Percentiles rank a stretch among this genome's conserved stretches.
Conservation (phyloP, 2,888 invertebrate genomes). For the Andrena fulva region DNA sequence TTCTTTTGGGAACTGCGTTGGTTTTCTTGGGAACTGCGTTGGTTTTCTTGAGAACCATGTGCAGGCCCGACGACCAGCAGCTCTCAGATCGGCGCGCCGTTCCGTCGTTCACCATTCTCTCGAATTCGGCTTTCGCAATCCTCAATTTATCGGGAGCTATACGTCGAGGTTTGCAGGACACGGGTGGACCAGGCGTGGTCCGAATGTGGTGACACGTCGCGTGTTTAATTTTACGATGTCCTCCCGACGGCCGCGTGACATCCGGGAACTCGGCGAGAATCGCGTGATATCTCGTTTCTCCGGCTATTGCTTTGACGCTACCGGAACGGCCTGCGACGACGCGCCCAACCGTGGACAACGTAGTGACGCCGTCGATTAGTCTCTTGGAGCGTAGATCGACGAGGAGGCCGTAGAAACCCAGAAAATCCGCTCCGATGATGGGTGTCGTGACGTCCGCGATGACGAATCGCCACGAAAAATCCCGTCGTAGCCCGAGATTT, state of each 20-base stretch:
- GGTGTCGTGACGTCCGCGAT: slow-evolving; percentile 4
- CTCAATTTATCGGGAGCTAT: background rate
- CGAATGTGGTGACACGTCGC: background rate
- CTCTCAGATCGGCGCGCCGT: background rate
- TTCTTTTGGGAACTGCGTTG: too few relatives aligned
- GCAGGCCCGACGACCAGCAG: slow-evolving; percentile 7
- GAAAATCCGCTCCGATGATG: slow-evolving; percentile 8
- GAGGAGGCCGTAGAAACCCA: background rate
- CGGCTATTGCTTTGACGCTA: background rate
- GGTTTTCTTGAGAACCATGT: slow-evolving; percentile 2
- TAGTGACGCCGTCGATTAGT: background rate
- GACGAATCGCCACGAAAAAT: slow-evolving; percentile 9
- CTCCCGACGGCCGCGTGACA: too few relatives aligned
- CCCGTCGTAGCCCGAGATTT: background rate
- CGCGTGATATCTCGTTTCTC: background rate
- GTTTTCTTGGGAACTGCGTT: too few relatives aligned
- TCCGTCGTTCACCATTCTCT: background rate
- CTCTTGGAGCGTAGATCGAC: background rate
- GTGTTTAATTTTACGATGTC: too few relatives aligned
- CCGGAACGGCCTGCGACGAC: background rate
- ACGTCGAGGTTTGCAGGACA: background rate
- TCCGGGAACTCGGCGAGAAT: background rate
- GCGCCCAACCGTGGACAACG: background rate
- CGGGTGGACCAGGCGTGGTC: slow-evolving; percentile 4
- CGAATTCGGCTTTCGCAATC: background rate